Conservation (phyloP, 2,888 invertebrate species). For the Troilus luridus region DNA sequence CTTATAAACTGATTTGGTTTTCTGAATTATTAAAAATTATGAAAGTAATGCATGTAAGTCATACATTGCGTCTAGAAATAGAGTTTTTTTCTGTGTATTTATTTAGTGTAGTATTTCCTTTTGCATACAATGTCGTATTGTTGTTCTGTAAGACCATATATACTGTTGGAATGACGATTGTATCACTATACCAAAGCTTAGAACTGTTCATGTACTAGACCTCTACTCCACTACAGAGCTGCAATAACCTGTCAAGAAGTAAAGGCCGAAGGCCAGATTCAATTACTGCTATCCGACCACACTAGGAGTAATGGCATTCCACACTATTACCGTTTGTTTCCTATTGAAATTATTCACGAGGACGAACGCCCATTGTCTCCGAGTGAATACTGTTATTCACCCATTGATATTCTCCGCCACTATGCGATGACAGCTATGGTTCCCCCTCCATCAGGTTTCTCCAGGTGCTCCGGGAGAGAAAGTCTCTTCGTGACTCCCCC, state of each 20-base stretch:
- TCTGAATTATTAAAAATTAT: no score
- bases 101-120: no score
- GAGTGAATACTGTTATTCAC: constrained; percentile 27
- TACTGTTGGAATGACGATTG: no score
- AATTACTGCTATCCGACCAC: constrained; percentile 10
- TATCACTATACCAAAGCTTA: no score
- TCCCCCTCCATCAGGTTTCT: not conserved
- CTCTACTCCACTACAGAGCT: not conserved
- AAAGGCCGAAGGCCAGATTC: not conserved
- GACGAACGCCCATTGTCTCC: not conserved
- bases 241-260: not conserved
- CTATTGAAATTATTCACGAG: constrained; percentile 42
- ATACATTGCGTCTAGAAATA: no score
- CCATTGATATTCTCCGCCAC: constrained; percentile 12
- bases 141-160: no score
- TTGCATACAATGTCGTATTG: no score
- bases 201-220: not conserved
- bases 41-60: no score
- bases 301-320: constrained; percentile 32
- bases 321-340: constrained; percentile 43
- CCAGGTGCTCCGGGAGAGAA: not conserved
- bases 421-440: not conserved
- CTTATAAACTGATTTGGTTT: no score
- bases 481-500: constrained; percentile 22
- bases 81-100: no score